A percentile compares a stretch with the other conserved stretches of the same genome.
Conservation (phyloP, 2,888 invertebrate genomes). For the Thyatira batis region DNA sequence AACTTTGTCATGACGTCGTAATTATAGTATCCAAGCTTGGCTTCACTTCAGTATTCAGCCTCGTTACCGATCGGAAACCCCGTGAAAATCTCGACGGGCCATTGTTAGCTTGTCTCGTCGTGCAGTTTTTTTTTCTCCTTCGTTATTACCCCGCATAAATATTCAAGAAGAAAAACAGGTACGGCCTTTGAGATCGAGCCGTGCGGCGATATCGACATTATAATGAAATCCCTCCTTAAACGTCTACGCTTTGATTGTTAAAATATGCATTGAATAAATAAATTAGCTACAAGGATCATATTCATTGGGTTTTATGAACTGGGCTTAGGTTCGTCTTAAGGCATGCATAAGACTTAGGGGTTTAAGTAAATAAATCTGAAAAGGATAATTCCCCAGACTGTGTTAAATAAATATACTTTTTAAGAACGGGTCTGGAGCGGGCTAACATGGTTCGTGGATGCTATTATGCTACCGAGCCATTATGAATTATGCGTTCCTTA, state of each 20-base stretch:
- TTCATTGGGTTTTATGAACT: slow-evolving; percentile 23
- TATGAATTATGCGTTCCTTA: slow-evolving; percentile 55
- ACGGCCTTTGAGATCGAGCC: slow-evolving; percentile 49
- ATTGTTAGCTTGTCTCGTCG: slow-evolving; percentile 48
- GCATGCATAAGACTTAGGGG: slow-evolving; percentile 24
- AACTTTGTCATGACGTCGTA: slow-evolving; percentile 35
- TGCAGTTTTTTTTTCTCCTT: slow-evolving; percentile 40
- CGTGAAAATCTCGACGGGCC: slow-evolving; percentile 38
- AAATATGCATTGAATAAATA: slow-evolving; percentile 56
- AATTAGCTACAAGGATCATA: slow-evolving; percentile 30
- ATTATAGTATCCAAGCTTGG: slow-evolving; percentile 41
- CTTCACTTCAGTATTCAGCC: slow-evolving; percentile 19
- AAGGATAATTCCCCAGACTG: slow-evolving; percentile 28
- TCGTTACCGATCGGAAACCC: slow-evolving; percentile 37
- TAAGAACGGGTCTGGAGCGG: slow-evolving; percentile 27
- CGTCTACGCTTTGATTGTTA: slow-evolving; percentile 53
- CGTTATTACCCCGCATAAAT: slow-evolving; percentile 61
- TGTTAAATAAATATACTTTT: slow-evolving; percentile 27
- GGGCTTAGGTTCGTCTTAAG: slow-evolving; percentile 23
- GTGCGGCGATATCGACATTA: slow-evolving; percentile 57
- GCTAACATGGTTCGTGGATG: slow-evolving; percentile 28
- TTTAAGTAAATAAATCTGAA: slow-evolving; percentile 28
- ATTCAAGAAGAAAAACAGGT: slow-evolving; percentile 57
- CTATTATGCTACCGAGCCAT: slow-evolving; percentile 28
- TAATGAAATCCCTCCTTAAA: slow-evolving; percentile 56